These are phyloP conservation scores for Ctena decussata DNA, from an alignment of 2,888 invertebrate species.

Conservation along the genomic window DNA sequence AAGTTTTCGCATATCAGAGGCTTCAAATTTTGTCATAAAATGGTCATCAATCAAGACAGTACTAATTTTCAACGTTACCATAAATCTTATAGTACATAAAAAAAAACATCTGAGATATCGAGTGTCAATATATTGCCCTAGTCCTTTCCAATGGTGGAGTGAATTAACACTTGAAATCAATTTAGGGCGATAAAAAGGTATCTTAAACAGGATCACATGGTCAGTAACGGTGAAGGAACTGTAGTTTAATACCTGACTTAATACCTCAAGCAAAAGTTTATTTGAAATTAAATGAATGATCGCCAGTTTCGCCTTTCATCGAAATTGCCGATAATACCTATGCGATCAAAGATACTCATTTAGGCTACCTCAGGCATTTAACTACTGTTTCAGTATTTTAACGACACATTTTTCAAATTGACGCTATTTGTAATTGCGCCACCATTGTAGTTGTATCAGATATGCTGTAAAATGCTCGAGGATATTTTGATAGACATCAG, in stretches of 20 bases:
- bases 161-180: neutral
- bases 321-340: neutral
- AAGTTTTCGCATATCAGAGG: no score
- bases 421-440: neutral
- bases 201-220: neutral
- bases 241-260: neutral
- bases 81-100: neutral
- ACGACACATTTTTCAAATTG: neutral
- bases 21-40: no score
- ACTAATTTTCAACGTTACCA: neutral
- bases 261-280: neutral
- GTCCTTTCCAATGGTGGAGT: neutral
- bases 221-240: neutral
- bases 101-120: neutral
- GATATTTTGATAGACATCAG: neutral
- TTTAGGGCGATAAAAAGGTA: neutral
- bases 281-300: conserved; percentile 9
- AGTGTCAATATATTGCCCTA: neutral
- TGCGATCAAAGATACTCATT: neutral
- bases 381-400: neutral
- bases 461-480: neutral
- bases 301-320: neutral
- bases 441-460: neutral
- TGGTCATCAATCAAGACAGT: no score
- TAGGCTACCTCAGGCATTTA: neutral